Evolutionary conservation across 2,113 vertebrate species (phyloP), one percentile per base, ranked within the genome.

Genomic region (Tangachromis dhanisi): DNA sequence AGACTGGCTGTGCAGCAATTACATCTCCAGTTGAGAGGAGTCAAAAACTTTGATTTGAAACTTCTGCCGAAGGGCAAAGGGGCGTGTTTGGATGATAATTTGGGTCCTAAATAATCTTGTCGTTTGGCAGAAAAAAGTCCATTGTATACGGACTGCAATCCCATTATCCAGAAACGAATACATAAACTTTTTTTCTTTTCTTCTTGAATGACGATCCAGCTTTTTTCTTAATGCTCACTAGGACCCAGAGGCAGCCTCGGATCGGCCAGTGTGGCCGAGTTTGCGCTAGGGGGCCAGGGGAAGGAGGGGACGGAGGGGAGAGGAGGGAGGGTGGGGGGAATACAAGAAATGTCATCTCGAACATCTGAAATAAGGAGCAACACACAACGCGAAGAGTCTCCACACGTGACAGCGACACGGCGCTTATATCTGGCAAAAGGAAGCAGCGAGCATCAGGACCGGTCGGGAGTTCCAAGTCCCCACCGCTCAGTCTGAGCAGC

Each of bases 371-470:
- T 86, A 89, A 91, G 90, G 81, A 89, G 90, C 89, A 90, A 92
- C 91, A 89, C 85, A 82, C 91, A 94, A 87, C 84, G 90, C 9
- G 71, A 95, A 79, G 33, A 66, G 90, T 88, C 88, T 95, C 94
- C 95, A 96, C 96, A 96, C 96, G 96, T 97, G 95, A 97, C 96
- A 91, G 86, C 88, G 89, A 92, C 93, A 79, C 90, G 71, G 59
- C 40, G 86, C 94, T 76, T 96, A 97, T 96, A 97, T 97, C 92
- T 96, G 94, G 10, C 26, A 95, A 95, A 94, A 89, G 89, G 89
- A 31, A 66, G 63, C 92, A 91, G 92, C 92, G 92, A 96, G 96
- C 97, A 97, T 97, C 96, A 96, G 96, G 95, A 97, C 96, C 97
- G 96, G 92, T 95, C 49, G 81, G 86, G 87, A 92, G 88, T 92